These are phyloP conservation scores for Vipera ursinii DNA, from an alignment of 2,797 vertebrate genomes.

Conservation along the genomic window DNA sequence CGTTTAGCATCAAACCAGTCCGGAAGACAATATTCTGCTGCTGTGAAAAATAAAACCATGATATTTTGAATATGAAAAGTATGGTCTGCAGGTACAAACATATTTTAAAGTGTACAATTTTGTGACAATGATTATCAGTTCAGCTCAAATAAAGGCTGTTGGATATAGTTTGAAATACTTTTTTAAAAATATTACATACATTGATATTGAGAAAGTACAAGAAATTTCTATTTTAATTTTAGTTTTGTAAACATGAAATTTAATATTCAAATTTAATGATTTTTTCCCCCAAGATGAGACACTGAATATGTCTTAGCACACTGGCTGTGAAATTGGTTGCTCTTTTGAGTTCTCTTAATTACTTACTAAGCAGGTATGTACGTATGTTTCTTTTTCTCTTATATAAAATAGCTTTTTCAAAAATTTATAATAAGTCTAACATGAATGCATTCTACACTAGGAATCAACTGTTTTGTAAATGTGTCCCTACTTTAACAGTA, in stretches of 20 bases:
- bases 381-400: neutral
- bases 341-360: neutral
- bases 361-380: neutral
- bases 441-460: neutral
- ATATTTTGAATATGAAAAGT: constrained; percentile 35
- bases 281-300: neutral
- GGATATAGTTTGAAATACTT: neutral
- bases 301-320: neutral
- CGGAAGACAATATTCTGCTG: constrained; percentile 69
- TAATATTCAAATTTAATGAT: neutral
- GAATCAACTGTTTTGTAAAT: neutral
- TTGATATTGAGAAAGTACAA: neutral
- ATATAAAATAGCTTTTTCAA: neutral
- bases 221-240: neutral
- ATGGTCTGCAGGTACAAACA: no score
- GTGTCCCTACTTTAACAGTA: neutral
- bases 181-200: neutral
- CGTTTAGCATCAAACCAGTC: constrained; percentile 83
- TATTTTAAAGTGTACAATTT: neutral
- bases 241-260: neutral
- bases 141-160: neutral
- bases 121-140: neutral
- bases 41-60: constrained; percentile 44
- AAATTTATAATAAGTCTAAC: neutral
- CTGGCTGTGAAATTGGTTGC: neutral